Evolutionary conservation across 2,797 vertebrate species (phyloP).

Genomic region (Molossus molossus): DNA sequence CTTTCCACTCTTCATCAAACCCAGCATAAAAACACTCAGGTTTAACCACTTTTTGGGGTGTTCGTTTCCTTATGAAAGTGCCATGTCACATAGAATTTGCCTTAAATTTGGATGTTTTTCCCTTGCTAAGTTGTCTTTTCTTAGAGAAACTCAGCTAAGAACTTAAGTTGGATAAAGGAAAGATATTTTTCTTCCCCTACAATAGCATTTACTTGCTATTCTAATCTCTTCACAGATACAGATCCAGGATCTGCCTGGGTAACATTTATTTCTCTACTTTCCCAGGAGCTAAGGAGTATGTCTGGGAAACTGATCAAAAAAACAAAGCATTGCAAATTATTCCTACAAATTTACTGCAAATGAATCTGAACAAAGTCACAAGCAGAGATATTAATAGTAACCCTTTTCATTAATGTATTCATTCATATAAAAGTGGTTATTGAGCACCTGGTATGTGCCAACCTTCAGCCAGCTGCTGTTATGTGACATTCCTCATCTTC

Average conservation of each 20-base stretch:
- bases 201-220: background rate
- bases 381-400: background rate
- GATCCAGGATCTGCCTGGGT: background rate
- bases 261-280: background rate
- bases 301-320: background rate
- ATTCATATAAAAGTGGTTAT: background rate
- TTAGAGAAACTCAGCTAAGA: background rate
- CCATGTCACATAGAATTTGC: background rate
- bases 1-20: background rate
- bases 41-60: background rate
- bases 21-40: background rate
- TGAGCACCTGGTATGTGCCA: background rate
- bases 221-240: background rate
- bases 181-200: background rate
- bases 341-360: slow-evolving; percentile 34
- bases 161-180: background rate
- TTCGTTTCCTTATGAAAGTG: background rate
- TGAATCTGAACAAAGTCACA: background rate
- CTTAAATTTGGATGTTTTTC: background rate
- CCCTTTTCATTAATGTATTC: background rate
- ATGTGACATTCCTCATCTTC: background rate
- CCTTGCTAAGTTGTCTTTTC: background rate
- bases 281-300: background rate
- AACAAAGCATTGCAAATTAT: slow-evolving; percentile 19
- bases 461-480: background rate